Evolutionary conservation across 2,113 vertebrate species (phyloP).

Genomic region (Glaucomys volans): DNA sequence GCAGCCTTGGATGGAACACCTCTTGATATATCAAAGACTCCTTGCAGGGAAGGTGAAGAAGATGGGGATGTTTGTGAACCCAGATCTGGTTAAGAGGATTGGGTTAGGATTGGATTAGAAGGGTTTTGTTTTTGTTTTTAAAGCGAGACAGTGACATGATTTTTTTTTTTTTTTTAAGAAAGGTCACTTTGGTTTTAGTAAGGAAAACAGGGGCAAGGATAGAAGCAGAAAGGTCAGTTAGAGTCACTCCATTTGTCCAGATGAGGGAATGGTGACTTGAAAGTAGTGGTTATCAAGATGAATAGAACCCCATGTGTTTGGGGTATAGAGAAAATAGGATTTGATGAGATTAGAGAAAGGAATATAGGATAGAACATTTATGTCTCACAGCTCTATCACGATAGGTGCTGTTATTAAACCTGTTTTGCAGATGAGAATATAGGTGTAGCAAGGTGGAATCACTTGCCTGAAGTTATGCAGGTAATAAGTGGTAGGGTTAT

Average conservation of each 20-base stretch:
- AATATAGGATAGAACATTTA: conserved; percentile 16
- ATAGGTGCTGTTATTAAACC: not conserved
- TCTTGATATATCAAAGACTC: not conserved
- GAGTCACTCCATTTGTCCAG: not conserved
- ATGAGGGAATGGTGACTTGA: not conserved
- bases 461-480: not conserved
- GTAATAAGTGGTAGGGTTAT: conserved; percentile 31
- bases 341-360: conserved; percentile 11
- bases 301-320: not conserved
- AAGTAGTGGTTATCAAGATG: not conserved
- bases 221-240: not conserved
- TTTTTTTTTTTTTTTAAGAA: not conserved
- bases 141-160: not conserved
- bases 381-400: conserved; percentile 22
- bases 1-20: not conserved
- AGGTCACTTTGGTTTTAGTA: not conserved
- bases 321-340: not conserved
- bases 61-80: not conserved
- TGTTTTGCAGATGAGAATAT: conserved; percentile 49
- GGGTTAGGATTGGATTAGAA: not conserved
- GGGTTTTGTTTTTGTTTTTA: not conserved
- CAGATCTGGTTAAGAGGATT: not conserved
- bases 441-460: not conserved
- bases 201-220: conserved; percentile 9
- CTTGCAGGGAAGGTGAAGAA: not conserved